Base-by-base conservation (phyloP, 1,140 invertebrate genomes). In the Bombus pyrosoma region DNA sequence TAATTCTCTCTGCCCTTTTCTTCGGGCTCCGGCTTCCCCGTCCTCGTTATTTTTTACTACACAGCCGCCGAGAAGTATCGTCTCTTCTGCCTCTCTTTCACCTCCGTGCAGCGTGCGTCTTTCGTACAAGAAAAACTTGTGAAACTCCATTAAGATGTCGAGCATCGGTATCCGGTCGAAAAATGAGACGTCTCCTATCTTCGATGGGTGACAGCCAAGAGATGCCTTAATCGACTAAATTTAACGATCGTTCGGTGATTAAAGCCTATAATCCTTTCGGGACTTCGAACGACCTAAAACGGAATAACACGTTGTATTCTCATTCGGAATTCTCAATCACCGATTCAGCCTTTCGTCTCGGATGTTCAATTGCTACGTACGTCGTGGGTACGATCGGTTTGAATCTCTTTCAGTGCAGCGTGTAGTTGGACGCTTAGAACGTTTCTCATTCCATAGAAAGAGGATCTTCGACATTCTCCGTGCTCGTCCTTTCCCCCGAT, bases 1-100 rank as follows among this genome's bases (percentile, higher is more conserved):
- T 86, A 86, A 85, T 85, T 85, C 83, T 85, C 77, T 64, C 57
- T 28, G 15, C 47, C 28, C 62, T n/a, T 32, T 39, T 37, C 25
- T 25, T 28, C 37, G 8, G 2, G 22, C 41, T 2, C 69, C 47
- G 34, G 8, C n/a, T 15, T 13, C 34, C 78, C 39, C 32, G 78
- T 80, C 78, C 64, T 80, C 64, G 43, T 80, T 80, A 80, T 69
- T 80, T 80, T 80, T 80, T 68, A 80, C 64, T n/a, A 62, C 59
- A 62, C 78, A 72, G 64, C 15, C 64, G 18, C 59, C 12, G 77
- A 68, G 62, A 79, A 79, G 64, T 47, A 68, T 43, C n/a, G 53
- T 59, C 47, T 37, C 22, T 22, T 59, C 43, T 41, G 22, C 25
- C n/a, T 12, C 32, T 5, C 34, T 3, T 25, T 15, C 25, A 72